A percentile compares a stretch with the other conserved stretches of the same genome.
Evolutionary conservation across 2,797 vertebrate species (phyloP).

Genomic region (Coluber constrictor): DNA sequence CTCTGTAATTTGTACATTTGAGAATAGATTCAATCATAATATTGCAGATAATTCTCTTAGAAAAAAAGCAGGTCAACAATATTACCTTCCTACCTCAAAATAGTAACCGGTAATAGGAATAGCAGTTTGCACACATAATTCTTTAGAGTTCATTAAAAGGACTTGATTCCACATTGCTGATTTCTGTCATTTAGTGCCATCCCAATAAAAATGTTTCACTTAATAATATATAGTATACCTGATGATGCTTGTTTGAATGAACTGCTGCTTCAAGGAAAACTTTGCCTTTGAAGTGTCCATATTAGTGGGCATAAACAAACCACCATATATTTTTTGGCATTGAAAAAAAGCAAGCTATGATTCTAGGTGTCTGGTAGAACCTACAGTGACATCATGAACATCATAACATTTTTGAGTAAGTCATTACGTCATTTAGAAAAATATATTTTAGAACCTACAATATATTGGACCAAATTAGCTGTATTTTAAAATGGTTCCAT

Average conservation of each 20-base stretch:
- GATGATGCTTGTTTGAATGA: neutral
- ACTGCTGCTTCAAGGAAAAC: neutral
- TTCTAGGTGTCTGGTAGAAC: neutral
- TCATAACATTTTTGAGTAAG: neutral
- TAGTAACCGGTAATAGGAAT: neutral
- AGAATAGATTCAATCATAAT: neutral
- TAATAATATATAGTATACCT: neutral
- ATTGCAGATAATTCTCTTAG: neutral
- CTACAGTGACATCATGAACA: neutral
- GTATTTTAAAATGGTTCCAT: neutral
- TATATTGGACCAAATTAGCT: neutral
- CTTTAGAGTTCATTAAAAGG: neutral
- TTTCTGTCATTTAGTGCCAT: neutral
- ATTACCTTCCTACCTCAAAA: neutral
- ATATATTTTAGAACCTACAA: neutral
- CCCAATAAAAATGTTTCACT: neutral
- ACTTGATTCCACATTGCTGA: neutral
- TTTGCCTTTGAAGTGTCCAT: neutral
- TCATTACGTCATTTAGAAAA: neutral
- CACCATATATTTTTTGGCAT: neutral
- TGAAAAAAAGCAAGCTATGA: neutral
- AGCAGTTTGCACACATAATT: neutral
- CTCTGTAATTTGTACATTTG: neutral
- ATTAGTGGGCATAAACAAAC: neutral
- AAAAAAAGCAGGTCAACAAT: neutral